Evolutionary conservation across 2,888 invertebrate genomes (phyloP).

Genomic region (Sarcophaga rosellei): DNA sequence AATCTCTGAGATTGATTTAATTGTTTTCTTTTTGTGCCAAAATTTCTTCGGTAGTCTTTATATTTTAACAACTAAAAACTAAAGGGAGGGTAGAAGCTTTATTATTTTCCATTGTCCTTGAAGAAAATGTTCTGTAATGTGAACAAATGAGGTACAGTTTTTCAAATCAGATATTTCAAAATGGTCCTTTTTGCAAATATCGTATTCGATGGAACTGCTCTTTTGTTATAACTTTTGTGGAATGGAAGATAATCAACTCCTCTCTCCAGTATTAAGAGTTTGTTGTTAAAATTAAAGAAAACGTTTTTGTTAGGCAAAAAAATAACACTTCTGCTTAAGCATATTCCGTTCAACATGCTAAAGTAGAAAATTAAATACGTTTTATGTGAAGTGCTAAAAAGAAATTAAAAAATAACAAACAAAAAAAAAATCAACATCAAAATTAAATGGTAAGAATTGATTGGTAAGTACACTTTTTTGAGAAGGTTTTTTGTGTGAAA

Average conservation of each 20-base stretch:
- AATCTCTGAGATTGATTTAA: not conserved
- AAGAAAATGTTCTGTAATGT: not conserved
- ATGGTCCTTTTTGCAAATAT: constrained; percentile 58
- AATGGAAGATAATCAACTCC: not conserved
- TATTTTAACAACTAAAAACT: constrained; percentile 21
- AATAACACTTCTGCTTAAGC: not conserved
- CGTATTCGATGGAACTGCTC: constrained; percentile 3
- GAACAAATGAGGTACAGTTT: not conserved
- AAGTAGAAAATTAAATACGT: constrained; percentile 1
- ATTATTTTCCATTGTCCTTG: not conserved
- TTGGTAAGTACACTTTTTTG: not conserved
- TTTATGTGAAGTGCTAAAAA: constrained; percentile 3
- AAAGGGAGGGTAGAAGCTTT: constrained; percentile 2
- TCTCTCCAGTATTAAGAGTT: not conserved
- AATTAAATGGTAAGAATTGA: not conserved
- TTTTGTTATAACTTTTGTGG: not conserved
- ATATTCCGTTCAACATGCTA: constrained; percentile 14
- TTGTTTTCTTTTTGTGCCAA: constrained; percentile 10
- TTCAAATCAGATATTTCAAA: constrained; percentile 37
- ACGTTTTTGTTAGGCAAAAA: not conserved
- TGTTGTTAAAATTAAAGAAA: constrained; percentile 35
- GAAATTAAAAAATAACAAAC: not conserved
- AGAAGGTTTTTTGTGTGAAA: constrained; percentile 22
- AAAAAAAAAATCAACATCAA: not conserved
- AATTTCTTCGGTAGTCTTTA: constrained; percentile 21